A percentile compares a stretch with the other conserved stretches of the same genome.
Evolutionary conservation across 2,113 vertebrate species (phyloP).

Genomic region (Heliornis fulica): DNA sequence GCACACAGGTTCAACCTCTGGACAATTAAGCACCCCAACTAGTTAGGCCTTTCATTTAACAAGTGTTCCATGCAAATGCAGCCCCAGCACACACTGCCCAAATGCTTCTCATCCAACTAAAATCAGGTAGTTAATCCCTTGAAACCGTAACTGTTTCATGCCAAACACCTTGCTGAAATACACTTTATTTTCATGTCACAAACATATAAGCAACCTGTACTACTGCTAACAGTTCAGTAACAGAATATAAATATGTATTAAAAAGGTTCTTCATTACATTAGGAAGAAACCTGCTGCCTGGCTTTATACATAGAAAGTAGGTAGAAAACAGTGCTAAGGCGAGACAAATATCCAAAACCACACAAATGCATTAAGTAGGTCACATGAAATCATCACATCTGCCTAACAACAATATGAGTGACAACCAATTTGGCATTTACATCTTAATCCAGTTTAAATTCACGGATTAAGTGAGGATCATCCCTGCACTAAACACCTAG

Average conservation of each 20-base stretch:
- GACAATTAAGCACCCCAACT: neutral
- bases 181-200: neutral
- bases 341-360: neutral
- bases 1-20: neutral
- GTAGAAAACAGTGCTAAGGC: neutral
- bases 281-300: neutral
- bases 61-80: neutral
- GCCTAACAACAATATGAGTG: neutral
- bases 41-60: neutral
- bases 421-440: neutral
- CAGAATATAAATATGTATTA: neutral
- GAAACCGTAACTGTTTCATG: too few relatives aligned
- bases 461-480: neutral
- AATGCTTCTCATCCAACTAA: neutral
- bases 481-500: neutral
- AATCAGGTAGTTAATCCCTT: neutral
- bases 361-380: neutral
- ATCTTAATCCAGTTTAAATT: slow-evolving; percentile 41
- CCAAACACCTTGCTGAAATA: neutral
- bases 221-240: neutral
- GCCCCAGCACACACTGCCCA: neutral
- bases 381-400: neutral
- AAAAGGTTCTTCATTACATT: neutral
- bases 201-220: neutral
- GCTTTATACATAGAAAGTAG: neutral